Evolutionary conservation across 2,888 invertebrate species (phyloP), one percentile per base, ranked within the genome.

Genomic region (Drosophila macrospina): DNA sequence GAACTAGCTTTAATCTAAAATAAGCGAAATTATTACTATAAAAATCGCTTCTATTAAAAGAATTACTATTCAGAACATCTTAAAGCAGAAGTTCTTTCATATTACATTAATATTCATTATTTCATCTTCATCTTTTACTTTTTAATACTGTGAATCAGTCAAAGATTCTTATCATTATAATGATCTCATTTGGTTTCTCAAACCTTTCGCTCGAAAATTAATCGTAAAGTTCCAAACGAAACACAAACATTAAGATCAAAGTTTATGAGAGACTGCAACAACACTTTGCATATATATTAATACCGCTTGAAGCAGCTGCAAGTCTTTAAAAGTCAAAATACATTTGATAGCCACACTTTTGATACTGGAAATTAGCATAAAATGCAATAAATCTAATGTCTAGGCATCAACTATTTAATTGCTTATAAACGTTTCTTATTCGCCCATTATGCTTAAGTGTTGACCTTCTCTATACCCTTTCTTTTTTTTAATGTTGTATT

Each of bases 381-480:
- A 20, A n/a, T n/a, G 4, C 32, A 20, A 16, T 48, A n/a, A n/a
- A n/a, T 24, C 4, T 8, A 4, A 11, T 39, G 8, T 47, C 28
- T 30, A 51, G 16, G 11, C 15, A 16, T 30, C 10, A 11, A 11
- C 10, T 51, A 39, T 28, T 28, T 13, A 37, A 28, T 30, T 39
- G 51, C 39, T n/a, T n/a, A n/a, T 48, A 20, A 7, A 37, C 51
- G 26, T 20, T 24, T 20, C n/a, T 47, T 16, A 48, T 56, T 30
- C 8, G 44, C 44, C 50, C 41, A 63, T 32, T 42, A 34, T 39
- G 59, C 24, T 13, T 34, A 36, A 41, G 26, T 6, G 51, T 39
- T 74, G 78, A 77, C 73, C 74, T 72, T 74, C 68, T 41, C 34
- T 41, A 41, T 59, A 50, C 34, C 56, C 54, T 50, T 24, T 36